phyloP scores from a whole-genome alignment of 1,140 invertebrate species.

The Matsumurasca onukii region DNA sequence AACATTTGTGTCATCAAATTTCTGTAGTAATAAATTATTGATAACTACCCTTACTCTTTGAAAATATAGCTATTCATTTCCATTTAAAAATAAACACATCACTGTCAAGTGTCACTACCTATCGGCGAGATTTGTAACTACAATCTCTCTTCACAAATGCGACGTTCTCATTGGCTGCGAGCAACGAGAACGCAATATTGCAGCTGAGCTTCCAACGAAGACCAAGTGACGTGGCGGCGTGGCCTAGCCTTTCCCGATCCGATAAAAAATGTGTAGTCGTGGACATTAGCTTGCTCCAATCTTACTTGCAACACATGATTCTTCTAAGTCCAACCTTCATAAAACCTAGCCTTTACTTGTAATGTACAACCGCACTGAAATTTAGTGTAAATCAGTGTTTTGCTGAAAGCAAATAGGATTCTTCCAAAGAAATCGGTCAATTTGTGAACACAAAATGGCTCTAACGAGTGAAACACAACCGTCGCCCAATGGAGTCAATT shows the following conservation, averaged over 20 bases:
- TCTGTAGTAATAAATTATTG: no score
- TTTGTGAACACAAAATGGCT: slow-evolving; percentile 31
- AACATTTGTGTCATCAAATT: no score
- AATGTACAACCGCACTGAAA: slow-evolving; percentile 30
- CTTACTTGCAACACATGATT: neutral
- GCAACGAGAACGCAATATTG: no score
- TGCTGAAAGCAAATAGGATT: slow-evolving; percentile 34
- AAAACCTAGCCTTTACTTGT: slow-evolving; percentile 21
- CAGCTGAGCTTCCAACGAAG: no score
- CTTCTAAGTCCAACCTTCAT: neutral
- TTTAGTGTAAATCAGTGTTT: slow-evolving; percentile 35
- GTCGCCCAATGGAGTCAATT: slow-evolving; percentile 32
- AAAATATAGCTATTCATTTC: no score
- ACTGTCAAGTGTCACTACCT: neutral
- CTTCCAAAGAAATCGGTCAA: slow-evolving; percentile 26
- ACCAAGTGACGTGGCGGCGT: no score
- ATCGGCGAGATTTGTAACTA: neutral
- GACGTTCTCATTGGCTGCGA: no score
- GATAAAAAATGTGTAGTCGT: neutral
- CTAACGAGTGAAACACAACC: slow-evolving; percentile 29
- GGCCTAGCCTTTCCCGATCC: no score
- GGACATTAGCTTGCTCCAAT: neutral
- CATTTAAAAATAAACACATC: no score
- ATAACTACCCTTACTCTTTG: no score
- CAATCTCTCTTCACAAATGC: slow-evolving; percentile 37